Conservation (phyloP, 2,797 vertebrate genomes). For the Glossophaga mutica region DNA sequence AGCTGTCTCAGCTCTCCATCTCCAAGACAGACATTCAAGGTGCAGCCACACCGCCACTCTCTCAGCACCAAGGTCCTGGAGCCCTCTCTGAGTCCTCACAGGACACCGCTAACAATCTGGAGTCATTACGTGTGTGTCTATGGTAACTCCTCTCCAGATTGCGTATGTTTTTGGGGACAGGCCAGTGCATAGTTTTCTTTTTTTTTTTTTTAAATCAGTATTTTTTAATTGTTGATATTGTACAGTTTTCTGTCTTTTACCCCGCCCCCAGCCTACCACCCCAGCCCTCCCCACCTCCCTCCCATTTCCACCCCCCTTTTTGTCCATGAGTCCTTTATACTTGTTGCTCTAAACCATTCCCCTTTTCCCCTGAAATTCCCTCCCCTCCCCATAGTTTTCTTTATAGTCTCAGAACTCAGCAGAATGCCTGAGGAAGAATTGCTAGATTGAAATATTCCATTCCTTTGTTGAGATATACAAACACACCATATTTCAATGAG, state of each 20-base stretch:
- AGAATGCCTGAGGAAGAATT: neutral
- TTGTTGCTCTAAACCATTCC: too few species aligned
- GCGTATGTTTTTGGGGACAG: neutral
- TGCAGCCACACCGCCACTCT: rapidly evolving
- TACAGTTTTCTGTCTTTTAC: too few species aligned
- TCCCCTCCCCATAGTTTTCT: too few species aligned
- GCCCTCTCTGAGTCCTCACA: neutral
- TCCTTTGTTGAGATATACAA: too few species aligned
- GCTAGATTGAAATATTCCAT: neutral
- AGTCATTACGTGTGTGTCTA: rapidly evolving
- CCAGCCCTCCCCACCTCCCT: too few species aligned
- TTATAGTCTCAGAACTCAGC: neutral
- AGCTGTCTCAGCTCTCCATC: rapidly evolving
- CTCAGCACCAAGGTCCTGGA: rapidly evolving
- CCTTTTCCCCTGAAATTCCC: too few species aligned
- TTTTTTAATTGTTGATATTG: too few species aligned
- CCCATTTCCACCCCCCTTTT: too few species aligned
- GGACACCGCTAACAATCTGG: neutral
- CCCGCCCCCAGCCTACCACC: too few species aligned
- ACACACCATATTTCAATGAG: too few species aligned
- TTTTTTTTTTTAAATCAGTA: too few species aligned
- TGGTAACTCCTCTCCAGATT: neutral
- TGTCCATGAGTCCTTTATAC: too few species aligned
- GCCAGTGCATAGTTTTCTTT: neutral
- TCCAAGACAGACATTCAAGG: neutral